Conservation (phyloP, 2,797 vertebrate species). For the Pangasius mekongensis region DNA sequence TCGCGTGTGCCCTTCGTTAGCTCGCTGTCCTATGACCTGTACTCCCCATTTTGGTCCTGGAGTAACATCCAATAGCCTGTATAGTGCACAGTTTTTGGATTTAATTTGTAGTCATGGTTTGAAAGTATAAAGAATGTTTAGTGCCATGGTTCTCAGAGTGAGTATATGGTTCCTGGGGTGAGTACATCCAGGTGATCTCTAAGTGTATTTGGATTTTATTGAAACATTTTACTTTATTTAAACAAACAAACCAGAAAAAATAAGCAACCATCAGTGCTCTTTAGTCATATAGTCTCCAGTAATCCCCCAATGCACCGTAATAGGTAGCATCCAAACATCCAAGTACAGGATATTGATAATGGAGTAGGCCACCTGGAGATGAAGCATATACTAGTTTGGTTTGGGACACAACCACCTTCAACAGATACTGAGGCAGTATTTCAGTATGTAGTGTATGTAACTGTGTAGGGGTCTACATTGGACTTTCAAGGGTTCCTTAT, state of each 20-base stretch:
- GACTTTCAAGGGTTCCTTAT: not conserved
- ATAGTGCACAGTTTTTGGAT: not conserved
- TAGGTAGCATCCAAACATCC: too few species aligned
- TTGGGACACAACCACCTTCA: not conserved
- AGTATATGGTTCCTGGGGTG: not conserved
- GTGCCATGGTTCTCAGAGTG: not conserved
- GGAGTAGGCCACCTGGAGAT: not conserved
- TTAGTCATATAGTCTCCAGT: not conserved
- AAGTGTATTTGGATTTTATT: not conserved
- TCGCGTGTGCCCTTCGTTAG: slow-evolving; percentile 71
- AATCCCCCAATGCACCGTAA: not conserved
- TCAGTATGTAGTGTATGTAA: not conserved
- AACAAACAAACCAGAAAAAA: not conserved
- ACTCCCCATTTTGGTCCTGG: not conserved
- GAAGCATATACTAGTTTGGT: not conserved
- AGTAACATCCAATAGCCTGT: not conserved
- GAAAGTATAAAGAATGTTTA: not conserved
- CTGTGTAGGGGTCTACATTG: not conserved
- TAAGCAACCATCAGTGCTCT: not conserved
- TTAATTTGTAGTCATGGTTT: not conserved
- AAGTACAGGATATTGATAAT: not conserved
- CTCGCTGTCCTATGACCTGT: slow-evolving; percentile 43
- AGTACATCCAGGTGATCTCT: not conserved
- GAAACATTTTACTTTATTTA: not conserved
- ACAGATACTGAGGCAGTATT: not conserved